A percentile compares a stretch with the other conserved stretches of the same genome.
Conservation (phyloP, 1,140 invertebrate genomes). For the Sminthurides bifidus region DNA sequence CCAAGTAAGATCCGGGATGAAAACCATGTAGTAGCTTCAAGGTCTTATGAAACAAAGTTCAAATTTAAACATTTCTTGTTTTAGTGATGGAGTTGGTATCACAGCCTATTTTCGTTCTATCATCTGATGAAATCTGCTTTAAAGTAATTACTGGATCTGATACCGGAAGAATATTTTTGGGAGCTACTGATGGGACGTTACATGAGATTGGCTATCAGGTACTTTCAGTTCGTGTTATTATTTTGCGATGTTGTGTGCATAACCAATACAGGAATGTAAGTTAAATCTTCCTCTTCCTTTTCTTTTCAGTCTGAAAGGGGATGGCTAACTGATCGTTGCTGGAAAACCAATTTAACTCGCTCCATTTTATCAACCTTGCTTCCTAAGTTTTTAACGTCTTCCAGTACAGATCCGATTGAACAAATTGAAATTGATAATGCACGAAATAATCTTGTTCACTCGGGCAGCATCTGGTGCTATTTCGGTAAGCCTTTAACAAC, state of each 20-base stretch:
- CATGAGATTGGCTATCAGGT: conserved; percentile 94
- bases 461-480: conserved; percentile 52
- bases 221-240: conserved; percentile 15
- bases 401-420: conserved; percentile 72
- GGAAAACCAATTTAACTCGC: conserved; percentile 88
- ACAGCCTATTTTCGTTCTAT: conserved; percentile 81
- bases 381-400: conserved; percentile 74
- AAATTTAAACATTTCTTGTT: conserved; percentile 37
- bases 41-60: not conserved
- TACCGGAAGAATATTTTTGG: conserved; percentile 85
- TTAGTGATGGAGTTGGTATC: conserved; percentile 81
- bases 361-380: conserved; percentile 74
- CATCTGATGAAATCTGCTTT: conserved; percentile 82
- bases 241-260: not conserved
- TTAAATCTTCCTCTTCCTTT: not conserved
- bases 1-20: conserved; percentile 1
- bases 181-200: conserved; percentile 83
- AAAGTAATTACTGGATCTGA: conserved; percentile 66
- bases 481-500: conserved; percentile 35
- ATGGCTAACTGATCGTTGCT: conserved; percentile 91
- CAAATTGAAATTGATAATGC: conserved; percentile 85
- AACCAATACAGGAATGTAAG: not conserved
- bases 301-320: conserved; percentile 41
- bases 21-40: conserved; percentile 24
- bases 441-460: conserved; percentile 79